A percentile compares a stretch with the other conserved stretches of the same genome.
Evolutionary conservation across 2,888 invertebrate species (phyloP).

Genomic region (Cephus runcator): DNA sequence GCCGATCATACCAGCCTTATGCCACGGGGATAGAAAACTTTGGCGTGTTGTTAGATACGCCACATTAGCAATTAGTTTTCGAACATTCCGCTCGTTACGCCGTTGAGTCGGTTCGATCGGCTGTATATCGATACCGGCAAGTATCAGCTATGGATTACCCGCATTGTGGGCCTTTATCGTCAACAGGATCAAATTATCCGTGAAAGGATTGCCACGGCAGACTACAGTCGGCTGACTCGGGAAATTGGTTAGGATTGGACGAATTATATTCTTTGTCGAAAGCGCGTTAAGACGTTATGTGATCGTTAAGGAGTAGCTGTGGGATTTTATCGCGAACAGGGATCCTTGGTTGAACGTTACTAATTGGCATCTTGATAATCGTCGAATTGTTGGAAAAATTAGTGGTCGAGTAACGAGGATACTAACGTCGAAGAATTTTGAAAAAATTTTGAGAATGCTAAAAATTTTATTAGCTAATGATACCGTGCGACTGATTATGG

Average conservation of each 20-base stretch:
- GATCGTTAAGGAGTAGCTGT: slow-evolving; percentile 7
- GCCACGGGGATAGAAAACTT: neutral
- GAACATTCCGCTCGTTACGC: slow-evolving; percentile 47
- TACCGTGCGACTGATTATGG: neutral
- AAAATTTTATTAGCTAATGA: neutral
- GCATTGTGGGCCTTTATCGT: slow-evolving; percentile 51
- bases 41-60: slow-evolving; percentile 21
- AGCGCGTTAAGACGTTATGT: slow-evolving; percentile 3
- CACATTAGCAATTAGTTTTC: slow-evolving; percentile 51
- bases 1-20: neutral
- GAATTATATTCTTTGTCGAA: neutral
- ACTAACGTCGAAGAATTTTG: neutral
- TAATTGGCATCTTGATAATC: neutral
- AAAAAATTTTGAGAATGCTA: neutral
- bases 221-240: slow-evolving; percentile 38
- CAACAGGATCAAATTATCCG: slow-evolving; percentile 56
- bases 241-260: slow-evolving; percentile 12
- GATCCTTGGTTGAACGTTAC: neutral
- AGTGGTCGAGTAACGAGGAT: neutral
- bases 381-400: neutral
- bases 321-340: neutral
- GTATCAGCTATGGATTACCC: slow-evolving; percentile 22
- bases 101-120: slow-evolving; percentile 40
- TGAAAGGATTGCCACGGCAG: slow-evolving; percentile 34
- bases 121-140: slow-evolving; percentile 3